Evolutionary conservation across 2,113 vertebrate genomes (phyloP).

Genomic region (Tursiops truncatus): DNA sequence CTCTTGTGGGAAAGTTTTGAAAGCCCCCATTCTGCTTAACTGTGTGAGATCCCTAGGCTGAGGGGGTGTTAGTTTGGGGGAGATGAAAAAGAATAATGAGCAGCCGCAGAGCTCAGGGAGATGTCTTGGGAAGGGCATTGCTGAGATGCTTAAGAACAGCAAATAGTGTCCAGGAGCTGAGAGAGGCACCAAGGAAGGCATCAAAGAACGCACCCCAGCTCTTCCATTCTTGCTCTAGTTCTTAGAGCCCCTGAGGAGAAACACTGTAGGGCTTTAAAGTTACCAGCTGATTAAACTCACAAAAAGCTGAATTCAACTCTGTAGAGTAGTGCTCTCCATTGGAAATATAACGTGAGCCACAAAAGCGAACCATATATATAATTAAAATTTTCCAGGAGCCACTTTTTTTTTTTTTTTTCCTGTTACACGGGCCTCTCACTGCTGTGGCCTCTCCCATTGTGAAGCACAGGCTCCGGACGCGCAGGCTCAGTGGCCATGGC

Average conservation of each 20-base stretch:
- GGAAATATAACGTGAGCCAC: background rate
- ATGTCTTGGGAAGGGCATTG: background rate
- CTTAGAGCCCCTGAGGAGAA: background rate
- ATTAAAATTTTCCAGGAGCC: background rate
- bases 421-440: too few relatives aligned
- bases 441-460: too few relatives aligned
- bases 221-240: background rate
- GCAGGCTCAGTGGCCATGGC: too few relatives aligned
- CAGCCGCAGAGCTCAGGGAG: background rate
- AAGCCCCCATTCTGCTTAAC: background rate
- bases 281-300: background rate
- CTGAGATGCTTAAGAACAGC: background rate
- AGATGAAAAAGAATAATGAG: background rate
- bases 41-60: background rate
- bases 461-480: too few relatives aligned
- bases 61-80: background rate
- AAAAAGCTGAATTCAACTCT: background rate
- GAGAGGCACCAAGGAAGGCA: background rate
- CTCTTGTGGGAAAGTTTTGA: background rate
- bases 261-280: background rate
- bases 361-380: background rate
- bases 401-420: background rate
- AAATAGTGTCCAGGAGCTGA: background rate
- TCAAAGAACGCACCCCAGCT: background rate
- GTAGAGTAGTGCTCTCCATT: background rate